These are phyloP conservation scores for Anolis sagrei DNA, from an alignment of 2,113 vertebrate genomes.

Conservation along the genomic window DNA sequence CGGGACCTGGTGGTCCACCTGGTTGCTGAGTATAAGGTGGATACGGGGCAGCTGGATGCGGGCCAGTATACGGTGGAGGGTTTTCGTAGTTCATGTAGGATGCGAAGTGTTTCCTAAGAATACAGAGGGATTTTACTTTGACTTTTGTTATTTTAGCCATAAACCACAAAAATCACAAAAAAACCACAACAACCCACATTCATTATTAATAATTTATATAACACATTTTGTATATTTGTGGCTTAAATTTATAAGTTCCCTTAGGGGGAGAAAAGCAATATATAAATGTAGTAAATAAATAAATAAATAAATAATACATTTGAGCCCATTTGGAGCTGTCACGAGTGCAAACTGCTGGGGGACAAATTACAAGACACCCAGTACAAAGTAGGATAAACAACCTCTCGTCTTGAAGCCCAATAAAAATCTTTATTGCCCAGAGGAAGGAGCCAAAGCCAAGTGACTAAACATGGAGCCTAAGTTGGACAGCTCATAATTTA, in stretches of 20 bases:
- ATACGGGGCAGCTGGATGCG: constrained; percentile 84
- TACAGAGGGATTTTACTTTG: constrained; percentile 55
- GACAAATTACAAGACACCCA: too few species aligned
- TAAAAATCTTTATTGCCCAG: not conserved
- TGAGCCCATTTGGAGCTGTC: not conserved
- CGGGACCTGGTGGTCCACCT: constrained; percentile 68
- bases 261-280: too few species aligned
- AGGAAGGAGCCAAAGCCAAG: not conserved
- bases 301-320: too few species aligned
- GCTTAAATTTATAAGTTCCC: too few species aligned
- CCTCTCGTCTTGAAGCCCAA: not conserved
- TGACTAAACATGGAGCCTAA: not conserved
- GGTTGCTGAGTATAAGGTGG: constrained; percentile 83
- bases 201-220: not conserved
- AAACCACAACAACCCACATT: too few species aligned
- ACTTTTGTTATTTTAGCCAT: not conserved
- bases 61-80: constrained; percentile 89
- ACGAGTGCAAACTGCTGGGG: too few species aligned
- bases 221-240: not conserved
- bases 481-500: not conserved
- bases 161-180: not conserved
- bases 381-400: too few species aligned
- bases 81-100: constrained; percentile 87
- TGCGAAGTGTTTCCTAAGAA: constrained; percentile 65
- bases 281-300: too few species aligned